Conservation (phyloP, 2,797 vertebrate species). For the Cuniculus paca region DNA sequence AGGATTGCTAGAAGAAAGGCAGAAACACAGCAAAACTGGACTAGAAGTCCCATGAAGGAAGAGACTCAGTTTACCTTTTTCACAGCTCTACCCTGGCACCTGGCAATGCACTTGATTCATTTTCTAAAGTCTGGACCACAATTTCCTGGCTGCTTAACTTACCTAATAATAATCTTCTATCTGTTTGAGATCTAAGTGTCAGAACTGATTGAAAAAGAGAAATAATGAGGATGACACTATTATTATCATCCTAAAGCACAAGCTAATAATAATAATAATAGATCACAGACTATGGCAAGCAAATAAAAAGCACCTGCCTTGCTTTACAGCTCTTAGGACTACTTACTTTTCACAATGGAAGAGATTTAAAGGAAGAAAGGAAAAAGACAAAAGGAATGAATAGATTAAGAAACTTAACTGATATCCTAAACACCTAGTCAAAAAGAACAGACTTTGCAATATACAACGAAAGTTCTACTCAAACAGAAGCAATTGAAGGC, state of each 20-base stretch:
- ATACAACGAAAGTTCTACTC: conserved; percentile 66
- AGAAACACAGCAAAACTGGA: background rate
- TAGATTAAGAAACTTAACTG: conserved; percentile 63
- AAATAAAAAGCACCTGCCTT: conserved; percentile 3
- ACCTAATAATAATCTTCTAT: background rate
- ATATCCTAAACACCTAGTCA: conserved; percentile 71
- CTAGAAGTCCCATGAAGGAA: background rate
- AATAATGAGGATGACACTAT: background rate
- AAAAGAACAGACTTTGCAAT: conserved; percentile 71
- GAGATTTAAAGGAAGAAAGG: conserved; percentile 51
- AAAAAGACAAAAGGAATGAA: conserved; percentile 71
- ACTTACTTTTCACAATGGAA: conserved; percentile 25
- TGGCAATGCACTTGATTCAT: background rate
- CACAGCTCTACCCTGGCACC: background rate
- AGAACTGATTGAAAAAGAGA: background rate
- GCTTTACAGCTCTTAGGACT: conserved; percentile 61
- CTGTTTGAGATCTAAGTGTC: background rate
- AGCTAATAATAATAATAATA: background rate
- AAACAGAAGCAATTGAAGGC: conserved; percentile 56
- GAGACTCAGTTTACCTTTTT: background rate
- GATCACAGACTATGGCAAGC: background rate
- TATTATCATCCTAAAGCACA: background rate
- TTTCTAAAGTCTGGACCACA: background rate
- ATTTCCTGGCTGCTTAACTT: background rate
- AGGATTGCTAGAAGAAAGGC: background rate